Conservation (phyloP, 2,113 vertebrate genomes). For the Colistium nudipinnis region DNA sequence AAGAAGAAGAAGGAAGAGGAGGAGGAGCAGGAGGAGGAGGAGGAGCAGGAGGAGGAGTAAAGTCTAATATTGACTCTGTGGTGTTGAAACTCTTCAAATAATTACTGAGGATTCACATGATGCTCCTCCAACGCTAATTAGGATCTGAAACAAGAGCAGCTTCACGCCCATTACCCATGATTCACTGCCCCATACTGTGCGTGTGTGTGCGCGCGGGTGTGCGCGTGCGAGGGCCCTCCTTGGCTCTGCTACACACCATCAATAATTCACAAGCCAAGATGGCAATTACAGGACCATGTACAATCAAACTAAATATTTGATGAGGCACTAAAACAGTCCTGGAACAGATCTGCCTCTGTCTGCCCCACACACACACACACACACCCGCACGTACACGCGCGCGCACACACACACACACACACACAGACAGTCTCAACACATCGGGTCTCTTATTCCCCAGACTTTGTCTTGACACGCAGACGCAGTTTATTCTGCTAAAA, state of each 20-base stretch:
- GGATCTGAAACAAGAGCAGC: slow-evolving; percentile 69
- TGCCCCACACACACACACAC: slow-evolving; percentile 33
- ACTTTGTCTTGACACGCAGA: slow-evolving; percentile 65
- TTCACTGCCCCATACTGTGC: slow-evolving; percentile 45
- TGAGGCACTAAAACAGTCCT: slow-evolving; percentile 86
- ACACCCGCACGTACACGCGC: slow-evolving; percentile 27
- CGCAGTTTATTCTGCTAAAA: slow-evolving; percentile 74
- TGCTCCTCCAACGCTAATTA: slow-evolving; percentile 67
- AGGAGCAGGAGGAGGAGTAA: slow-evolving; percentile 63
- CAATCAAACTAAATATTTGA: slow-evolving; percentile 89
- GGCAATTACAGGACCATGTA: slow-evolving; percentile 86
- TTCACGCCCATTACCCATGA: slow-evolving; percentile 53
- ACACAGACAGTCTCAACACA: slow-evolving; percentile 59
- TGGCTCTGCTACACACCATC: slow-evolving; percentile 79
- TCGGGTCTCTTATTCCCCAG: slow-evolving; percentile 66
- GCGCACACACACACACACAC: slow-evolving; percentile 13
- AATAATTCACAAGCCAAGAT: slow-evolving; percentile 85
- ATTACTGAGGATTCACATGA: slow-evolving; percentile 66
- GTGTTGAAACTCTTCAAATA: slow-evolving; percentile 71
- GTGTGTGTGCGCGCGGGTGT: slow-evolving; percentile 52
- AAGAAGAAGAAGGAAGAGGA: background rate
- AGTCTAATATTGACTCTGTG: slow-evolving; percentile 73
- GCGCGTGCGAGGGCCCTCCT: slow-evolving; percentile 48
- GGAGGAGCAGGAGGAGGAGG: background rate
- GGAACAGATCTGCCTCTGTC: slow-evolving; percentile 76